A percentile compares a stretch with the other conserved stretches of the same genome.
Evolutionary conservation across 2,888 invertebrate genomes (phyloP).

Genomic region (Volucella bombylans): DNA sequence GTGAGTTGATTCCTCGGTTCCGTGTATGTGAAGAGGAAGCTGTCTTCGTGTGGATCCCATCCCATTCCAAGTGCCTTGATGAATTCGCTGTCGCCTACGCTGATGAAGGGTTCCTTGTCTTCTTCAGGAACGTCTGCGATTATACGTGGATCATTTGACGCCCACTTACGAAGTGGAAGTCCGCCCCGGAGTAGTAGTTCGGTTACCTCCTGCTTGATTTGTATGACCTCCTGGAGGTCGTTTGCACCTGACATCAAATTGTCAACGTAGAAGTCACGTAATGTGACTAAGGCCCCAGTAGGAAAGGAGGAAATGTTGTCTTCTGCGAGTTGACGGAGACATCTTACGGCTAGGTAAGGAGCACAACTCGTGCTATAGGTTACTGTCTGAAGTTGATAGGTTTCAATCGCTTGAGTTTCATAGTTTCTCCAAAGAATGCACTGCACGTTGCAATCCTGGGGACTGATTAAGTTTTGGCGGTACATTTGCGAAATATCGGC

Average conservation of each 20-base stretch:
- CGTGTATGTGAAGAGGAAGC: slow-evolving; percentile 41
- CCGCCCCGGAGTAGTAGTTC: slow-evolving; percentile 27
- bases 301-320: slow-evolving; percentile 4
- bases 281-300: slow-evolving; percentile 9
- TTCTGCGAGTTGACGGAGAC: neutral
- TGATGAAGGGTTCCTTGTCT: neutral
- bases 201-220: slow-evolving; percentile 18
- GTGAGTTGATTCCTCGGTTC: neutral
- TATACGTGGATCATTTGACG: too few relatives aligned
- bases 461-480: slow-evolving; percentile 27
- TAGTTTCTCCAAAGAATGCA: slow-evolving; percentile 38
- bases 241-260: slow-evolving; percentile 62
- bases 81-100: slow-evolving; percentile 38
- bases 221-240: slow-evolving; percentile 10
- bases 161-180: neutral
- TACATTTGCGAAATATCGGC: slow-evolving; percentile 21
- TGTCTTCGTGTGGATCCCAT: slow-evolving; percentile 50
- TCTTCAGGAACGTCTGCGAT: too few relatives aligned
- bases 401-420: slow-evolving; percentile 27
- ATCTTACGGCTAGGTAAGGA: too few relatives aligned
- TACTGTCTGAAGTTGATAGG: slow-evolving; percentile 49
- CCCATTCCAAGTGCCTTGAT: slow-evolving; percentile 40
- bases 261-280: slow-evolving; percentile 49
- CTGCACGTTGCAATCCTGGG: slow-evolving; percentile 11
- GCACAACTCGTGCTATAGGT: slow-evolving; percentile 18